These are phyloP conservation scores for Gonatopus flavifemur DNA, from an alignment of 1,140 invertebrate species.

Conservation along the genomic window DNA sequence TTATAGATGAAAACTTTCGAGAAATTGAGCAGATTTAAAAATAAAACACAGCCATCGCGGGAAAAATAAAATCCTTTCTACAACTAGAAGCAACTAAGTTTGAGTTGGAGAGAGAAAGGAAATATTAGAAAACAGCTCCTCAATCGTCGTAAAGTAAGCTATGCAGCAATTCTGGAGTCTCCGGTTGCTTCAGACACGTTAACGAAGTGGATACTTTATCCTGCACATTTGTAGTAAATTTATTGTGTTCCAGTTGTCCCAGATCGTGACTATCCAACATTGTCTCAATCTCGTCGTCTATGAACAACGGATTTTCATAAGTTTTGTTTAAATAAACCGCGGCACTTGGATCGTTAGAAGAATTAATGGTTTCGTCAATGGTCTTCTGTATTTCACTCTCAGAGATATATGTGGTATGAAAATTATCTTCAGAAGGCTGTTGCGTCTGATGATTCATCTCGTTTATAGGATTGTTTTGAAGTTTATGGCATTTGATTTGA, in stretches of 20 bases:
- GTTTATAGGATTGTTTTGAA: slow-evolving; percentile 23
- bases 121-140: slow-evolving; percentile 12
- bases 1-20: too few relatives aligned
- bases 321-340: slow-evolving; percentile 41
- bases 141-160: slow-evolving; percentile 50
- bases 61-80: too few relatives aligned
- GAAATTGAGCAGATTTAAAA: too few relatives aligned
- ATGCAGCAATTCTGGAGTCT: slow-evolving; percentile 49
- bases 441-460: slow-evolving; percentile 11
- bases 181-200: slow-evolving; percentile 50
- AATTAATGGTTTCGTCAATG: slow-evolving; percentile 48
- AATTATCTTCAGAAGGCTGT: slow-evolving; percentile 28
- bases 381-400: slow-evolving; percentile 51
- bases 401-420: slow-evolving; percentile 41
- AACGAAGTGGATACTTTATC: slow-evolving; percentile 42
- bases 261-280: slow-evolving; percentile 44
- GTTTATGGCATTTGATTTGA: slow-evolving; percentile 45
- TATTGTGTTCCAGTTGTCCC: slow-evolving; percentile 36
- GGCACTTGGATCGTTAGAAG: slow-evolving; percentile 32
- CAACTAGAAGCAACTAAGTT: too few relatives aligned
- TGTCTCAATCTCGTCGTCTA: slow-evolving; percentile 50
- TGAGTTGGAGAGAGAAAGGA: too few relatives aligned
- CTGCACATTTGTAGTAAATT: slow-evolving; percentile 32
- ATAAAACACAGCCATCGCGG: too few relatives aligned
- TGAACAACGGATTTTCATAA: slow-evolving; percentile 46